phyloP scores from a whole-genome alignment of 2,797 vertebrate species.

The Todus mexicanus region DNA sequence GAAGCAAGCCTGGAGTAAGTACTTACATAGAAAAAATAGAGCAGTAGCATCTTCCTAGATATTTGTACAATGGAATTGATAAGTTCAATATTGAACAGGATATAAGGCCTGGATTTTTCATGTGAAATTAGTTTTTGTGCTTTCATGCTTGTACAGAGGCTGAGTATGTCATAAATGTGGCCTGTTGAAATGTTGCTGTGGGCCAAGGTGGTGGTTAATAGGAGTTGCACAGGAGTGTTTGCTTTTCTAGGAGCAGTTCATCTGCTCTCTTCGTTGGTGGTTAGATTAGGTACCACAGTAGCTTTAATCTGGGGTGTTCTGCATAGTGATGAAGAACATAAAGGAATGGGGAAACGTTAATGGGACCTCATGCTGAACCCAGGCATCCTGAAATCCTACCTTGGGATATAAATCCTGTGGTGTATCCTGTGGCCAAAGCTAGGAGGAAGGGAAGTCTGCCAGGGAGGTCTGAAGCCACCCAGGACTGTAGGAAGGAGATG shows the following conservation, averaged over 20 bases:
- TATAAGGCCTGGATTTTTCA: background rate
- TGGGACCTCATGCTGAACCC: slow-evolving; percentile 42
- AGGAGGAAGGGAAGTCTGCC: slow-evolving; percentile 40
- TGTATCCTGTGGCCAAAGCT: slow-evolving; percentile 27
- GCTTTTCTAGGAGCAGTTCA: background rate
- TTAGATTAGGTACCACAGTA: background rate
- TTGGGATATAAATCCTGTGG: background rate
- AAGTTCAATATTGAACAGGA: background rate
- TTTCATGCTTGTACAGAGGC: background rate
- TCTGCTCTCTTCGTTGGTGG: background rate
- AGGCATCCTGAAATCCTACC: slow-evolving; percentile 32
- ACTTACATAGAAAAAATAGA: background rate
- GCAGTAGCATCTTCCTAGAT: background rate
- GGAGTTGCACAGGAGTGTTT: background rate
- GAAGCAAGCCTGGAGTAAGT: background rate
- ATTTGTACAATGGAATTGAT: background rate
- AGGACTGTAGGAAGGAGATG: background rate
- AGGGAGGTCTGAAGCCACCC: slow-evolving; percentile 61
- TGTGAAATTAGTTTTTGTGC: background rate
- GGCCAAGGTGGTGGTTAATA: background rate
- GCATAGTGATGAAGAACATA: background rate
- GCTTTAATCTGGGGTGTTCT: background rate
- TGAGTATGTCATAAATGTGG: background rate
- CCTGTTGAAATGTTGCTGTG: background rate
- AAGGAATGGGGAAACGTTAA: background rate